Evolutionary conservation across 2,888 invertebrate species (phyloP), one percentile per base, ranked within the genome.

Genomic region (Diaprepes abbreviatus): DNA sequence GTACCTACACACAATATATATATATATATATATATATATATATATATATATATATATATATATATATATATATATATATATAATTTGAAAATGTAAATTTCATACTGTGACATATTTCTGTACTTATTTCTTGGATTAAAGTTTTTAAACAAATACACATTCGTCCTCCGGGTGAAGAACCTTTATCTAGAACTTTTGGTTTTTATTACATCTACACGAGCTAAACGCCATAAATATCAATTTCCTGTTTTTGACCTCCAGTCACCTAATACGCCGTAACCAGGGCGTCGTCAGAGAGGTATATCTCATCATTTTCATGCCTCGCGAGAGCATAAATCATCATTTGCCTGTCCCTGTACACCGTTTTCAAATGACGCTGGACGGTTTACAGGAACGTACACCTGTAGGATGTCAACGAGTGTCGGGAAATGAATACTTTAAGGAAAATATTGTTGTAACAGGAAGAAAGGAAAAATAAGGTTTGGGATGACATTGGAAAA

Each of bases 321-420:
- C 28, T 14, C 7, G 16, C n/a, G 48, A 50, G 12, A 24, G 16
- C 48, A 50, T 50, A 50, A 50, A 50, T 50, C 48, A 50, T 28
- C 48, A 28, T 50, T 50, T 50, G 28, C 14, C 12, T 12, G 28
- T 28, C 28, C 28, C 28, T 7, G 1, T 28, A 24, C 28, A 28
- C 28, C 48, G 6, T 50, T 28, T 50, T 50, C 40, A 50, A 50
- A 50, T 16, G 28, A 9, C 9, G 3, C 28, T 50, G 28, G 48
- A 50, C 28, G 7, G 5, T 50, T 50, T 50, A 16, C 14, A 28
- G 28, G 9, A 28, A 9, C 19, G 1, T 50, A 50, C 28, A 28
- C 28, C 48, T 28, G 28, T 50, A 9, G 14, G 28, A 50, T 31
- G 48, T 50, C 48, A 28, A 14, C 48, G 9, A 14, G 9, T 28